Percentiles rank a stretch among this genome's conserved stretches.
Conservation (phyloP, 2,888 invertebrate species). For the Hesperia comma region DNA sequence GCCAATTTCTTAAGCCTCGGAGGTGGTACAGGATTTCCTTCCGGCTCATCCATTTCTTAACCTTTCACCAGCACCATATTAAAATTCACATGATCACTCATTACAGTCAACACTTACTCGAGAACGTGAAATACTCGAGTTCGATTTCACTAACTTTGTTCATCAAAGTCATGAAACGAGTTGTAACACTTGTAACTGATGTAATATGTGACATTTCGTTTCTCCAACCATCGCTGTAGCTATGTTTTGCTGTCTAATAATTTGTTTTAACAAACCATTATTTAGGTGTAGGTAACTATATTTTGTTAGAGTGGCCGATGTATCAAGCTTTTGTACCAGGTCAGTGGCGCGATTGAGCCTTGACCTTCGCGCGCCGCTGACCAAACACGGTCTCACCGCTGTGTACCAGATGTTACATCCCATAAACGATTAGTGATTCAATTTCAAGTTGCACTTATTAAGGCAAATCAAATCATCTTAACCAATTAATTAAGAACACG, state of each 20-base stretch:
- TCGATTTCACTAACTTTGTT: conserved; percentile 69
- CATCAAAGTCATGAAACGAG: conserved; percentile 66
- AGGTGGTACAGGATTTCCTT: conserved; percentile 70
- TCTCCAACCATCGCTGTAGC: background rate
- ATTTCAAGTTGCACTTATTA: conserved; percentile 41
- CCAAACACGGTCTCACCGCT: conserved; percentile 69
- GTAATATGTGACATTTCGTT: conserved; percentile 19
- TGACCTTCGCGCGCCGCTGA: conserved; percentile 76
- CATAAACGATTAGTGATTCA: conserved; percentile 60
- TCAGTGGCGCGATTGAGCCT: conserved; percentile 69
- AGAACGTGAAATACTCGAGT: conserved; percentile 50
- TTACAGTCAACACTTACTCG: conserved; percentile 45
- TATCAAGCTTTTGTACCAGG: conserved; percentile 46
- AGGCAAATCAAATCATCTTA: conserved; percentile 17
- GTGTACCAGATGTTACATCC: conserved; percentile 68
- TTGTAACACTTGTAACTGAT: conserved; percentile 29
- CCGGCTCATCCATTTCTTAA: conserved; percentile 58
- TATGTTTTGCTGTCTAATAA: background rate
- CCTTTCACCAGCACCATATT: conserved; percentile 51
- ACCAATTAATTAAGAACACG: too few species aligned
- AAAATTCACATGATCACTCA: conserved; percentile 44
- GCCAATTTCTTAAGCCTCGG: conserved; percentile 77
- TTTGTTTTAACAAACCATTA: background rate
- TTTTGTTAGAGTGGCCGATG: conserved; percentile 12
- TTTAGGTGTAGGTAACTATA: background rate